Evolutionary conservation across 2,113 vertebrate genomes (phyloP), one percentile per base, ranked within the genome.

Genomic region (Odocoileus hemionus): DNA sequence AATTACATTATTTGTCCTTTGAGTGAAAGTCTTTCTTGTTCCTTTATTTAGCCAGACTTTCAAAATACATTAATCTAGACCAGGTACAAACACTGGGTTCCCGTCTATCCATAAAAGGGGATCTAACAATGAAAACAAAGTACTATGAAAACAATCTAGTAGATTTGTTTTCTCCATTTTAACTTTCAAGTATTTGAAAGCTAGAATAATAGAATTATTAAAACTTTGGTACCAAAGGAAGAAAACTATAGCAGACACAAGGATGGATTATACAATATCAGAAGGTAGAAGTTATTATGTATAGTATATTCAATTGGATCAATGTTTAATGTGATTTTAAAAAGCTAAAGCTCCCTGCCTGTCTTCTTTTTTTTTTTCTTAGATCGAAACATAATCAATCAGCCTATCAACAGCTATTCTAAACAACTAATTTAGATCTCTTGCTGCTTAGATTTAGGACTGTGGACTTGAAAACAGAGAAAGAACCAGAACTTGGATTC

Each of bases 1-100:
- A 88, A 86, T 97, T 94, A n/a, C 80, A 90, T 90, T 87, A 86
- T 89, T 96, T 92, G 25, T 94, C n/a, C 79, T 57, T 43, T 78
- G n/a, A 94, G 33, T 79, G 54, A 43, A 92, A 87, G 79, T 82
- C 16, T 92, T 86, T 94, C 47, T 97, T 95, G 4, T 80, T 92
- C 26, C 60, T 76, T 95, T 95, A 91, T 74, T 94, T 96, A 74
- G 33, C 21, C 5, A 78, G 54, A 8, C 16, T 93, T 36, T 97
- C 25, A 85, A 90, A 97, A 86, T 33, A 67, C 15, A 50, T 78
- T 45, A 67, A 45, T 52, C 16, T 43, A 82, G 52, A 15, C 17
- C 33, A 94, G 23, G 45, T 92, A 39, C 8, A 89, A 25, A 57
- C 2, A 25, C 7, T 83, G 33, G 11, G 47, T n/a, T 91, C 78